These are phyloP conservation scores for Leptinotarsa undecemlineata DNA, from an alignment of 1,140 invertebrate genomes.

Conservation along the genomic window DNA sequence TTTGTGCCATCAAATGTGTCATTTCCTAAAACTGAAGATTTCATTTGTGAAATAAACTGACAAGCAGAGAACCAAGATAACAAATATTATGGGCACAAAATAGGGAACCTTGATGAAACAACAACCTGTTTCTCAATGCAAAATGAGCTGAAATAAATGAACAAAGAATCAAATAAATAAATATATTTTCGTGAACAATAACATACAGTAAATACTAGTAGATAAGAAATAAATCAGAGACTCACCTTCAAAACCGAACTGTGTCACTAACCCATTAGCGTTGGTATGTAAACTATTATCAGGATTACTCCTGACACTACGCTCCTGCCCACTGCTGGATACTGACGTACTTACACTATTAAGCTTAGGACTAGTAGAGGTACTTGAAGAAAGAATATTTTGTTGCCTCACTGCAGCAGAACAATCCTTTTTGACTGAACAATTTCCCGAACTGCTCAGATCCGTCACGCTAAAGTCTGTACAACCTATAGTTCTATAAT, in stretches of 20 bases:
- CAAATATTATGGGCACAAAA: no score
- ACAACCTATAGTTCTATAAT: slow-evolving; percentile 49
- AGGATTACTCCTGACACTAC: slow-evolving; percentile 2
- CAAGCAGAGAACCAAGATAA: no score
- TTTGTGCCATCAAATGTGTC: no score
- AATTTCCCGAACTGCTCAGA: slow-evolving; percentile 36
- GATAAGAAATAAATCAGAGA: neutral
- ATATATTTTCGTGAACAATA: no score
- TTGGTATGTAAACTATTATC: slow-evolving; percentile 34
- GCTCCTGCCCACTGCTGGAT: slow-evolving; percentile 21
- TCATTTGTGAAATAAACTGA: no score
- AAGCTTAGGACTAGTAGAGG: slow-evolving; percentile 52
- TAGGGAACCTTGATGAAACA: no score
- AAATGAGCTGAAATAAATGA: no score
- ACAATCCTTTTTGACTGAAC: neutral
- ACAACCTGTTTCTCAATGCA: no score
- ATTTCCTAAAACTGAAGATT: no score
- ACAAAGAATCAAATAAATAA: no score
- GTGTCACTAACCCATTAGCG: slow-evolving; percentile 47
- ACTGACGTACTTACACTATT: slow-evolving; percentile 46
- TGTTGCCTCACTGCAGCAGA: slow-evolving; percentile 7
- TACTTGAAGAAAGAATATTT: slow-evolving; percentile 40
- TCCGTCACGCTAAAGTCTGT: slow-evolving; percentile 51
- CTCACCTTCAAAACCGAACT: slow-evolving; percentile 45
- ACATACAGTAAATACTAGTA: no score